Evolutionary conservation across 2,888 invertebrate species (phyloP), one percentile per base, ranked within the genome.

Genomic region (Zele albiditarsus): DNA sequence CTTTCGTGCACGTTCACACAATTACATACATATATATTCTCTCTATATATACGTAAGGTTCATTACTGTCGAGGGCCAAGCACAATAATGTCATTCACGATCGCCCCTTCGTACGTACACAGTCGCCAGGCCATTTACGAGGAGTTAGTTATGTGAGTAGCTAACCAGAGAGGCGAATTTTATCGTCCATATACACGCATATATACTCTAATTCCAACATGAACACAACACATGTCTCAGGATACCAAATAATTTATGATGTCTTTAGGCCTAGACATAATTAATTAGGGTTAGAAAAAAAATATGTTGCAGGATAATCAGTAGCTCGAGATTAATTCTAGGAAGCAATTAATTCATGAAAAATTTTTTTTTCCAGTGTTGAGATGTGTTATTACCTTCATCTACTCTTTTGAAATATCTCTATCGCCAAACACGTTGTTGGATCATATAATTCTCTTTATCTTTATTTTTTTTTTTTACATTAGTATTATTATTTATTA

Each of bases 11-110:
- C 57, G 66, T 69, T 67, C 65, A 67, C 66, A 66, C 73, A 23
- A n/a, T 71, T 27, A 20, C 14, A 62, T 71, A n/a, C 14, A 25
- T 31, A 63, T 63, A 49, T 67, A 70, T 60, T 27, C 58, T 46
- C 10, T 6, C 33, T 57, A 72, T 25, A 28, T 63, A 27, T 69
- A 42, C 38, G 71, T 46, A 53, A 20, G 53, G 53, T 53, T 53
- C 53, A 53, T 53, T 53, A 53, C 31, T 38, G 58, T 63, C 46
- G 67, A 53, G 68, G 25, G 8, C 49, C 46, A 60, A 65, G 63
- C 75, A 73, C 78, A 78, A 82, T 84, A 83, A 83, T 82, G 79
- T 82, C 81, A 83, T 83, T 83, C 81, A 80, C 78, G 77, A 78
- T 79, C 74, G 69, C 42, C 67, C 62, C 60, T 68, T 27, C 27